A percentile compares a stretch with the other conserved stretches of the same genome.
These are phyloP conservation scores for Pteruthius melanotis DNA, from an alignment of 2,113 vertebrate species.

Conservation along the genomic window DNA sequence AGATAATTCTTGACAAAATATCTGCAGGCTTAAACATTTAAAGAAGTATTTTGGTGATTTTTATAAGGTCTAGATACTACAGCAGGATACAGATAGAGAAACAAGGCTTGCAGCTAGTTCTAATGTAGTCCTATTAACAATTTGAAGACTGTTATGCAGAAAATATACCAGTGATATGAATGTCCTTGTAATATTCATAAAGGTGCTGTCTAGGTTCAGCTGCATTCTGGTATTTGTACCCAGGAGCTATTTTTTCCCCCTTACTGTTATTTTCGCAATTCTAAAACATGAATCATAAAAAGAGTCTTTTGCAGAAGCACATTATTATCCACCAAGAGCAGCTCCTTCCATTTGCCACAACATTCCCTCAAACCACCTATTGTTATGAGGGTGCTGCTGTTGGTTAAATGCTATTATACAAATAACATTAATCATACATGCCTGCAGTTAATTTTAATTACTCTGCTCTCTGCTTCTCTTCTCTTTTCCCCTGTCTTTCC, in stretches of 20 bases:
- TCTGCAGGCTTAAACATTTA: neutral
- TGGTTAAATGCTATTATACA: conserved; percentile 47
- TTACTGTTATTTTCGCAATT: conserved; percentile 16
- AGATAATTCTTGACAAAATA: neutral
- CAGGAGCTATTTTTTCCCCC: neutral
- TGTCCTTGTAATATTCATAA: conserved; percentile 9
- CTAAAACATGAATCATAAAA: neutral
- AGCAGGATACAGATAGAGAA: neutral
- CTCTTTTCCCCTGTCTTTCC: neutral
- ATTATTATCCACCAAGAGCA: neutral
- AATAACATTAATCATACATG: conserved; percentile 40
- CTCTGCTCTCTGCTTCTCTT: neutral
- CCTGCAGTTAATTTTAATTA: conserved; percentile 32
- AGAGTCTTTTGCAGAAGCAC: neutral
- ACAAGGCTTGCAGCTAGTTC: neutral
- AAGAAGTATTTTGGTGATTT: neutral
- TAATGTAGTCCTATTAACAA: neutral
- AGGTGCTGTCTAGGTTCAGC: neutral
- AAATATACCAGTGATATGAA: neutral
- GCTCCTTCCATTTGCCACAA: conserved; percentile 1
- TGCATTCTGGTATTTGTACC: conserved; percentile 5
- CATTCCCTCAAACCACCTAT: conserved; percentile 20
- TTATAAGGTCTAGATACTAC: neutral
- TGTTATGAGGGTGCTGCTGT: conserved; percentile 7
- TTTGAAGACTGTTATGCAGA: neutral